phyloP scores from a whole-genome alignment of 2,113 vertebrate genomes.

The Rhombomys opimus region DNA sequence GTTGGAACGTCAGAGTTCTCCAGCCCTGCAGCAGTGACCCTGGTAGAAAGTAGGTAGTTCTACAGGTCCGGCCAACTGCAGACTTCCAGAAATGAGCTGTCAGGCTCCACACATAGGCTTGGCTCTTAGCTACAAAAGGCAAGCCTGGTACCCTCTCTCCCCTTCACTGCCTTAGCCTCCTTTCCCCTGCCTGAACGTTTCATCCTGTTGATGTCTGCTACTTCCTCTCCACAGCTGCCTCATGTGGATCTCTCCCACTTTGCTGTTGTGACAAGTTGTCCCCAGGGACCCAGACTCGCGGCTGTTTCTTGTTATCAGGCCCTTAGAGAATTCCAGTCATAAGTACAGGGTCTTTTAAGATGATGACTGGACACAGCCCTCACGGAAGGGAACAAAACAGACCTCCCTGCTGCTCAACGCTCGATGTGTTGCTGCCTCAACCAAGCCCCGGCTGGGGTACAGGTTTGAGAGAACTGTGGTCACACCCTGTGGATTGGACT shows the following conservation, averaged over 20 bases:
- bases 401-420: background rate
- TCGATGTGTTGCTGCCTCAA: background rate
- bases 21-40: background rate
- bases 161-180: background rate
- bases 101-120: background rate
- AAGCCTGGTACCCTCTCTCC: background rate
- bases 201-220: background rate
- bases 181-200: background rate
- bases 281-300: background rate
- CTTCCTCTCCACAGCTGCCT: background rate
- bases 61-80: background rate
- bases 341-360: background rate
- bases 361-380: background rate
- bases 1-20: background rate
- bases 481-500: accelerated
- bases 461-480: background rate
- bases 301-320: background rate
- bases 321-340: background rate
- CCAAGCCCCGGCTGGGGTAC: background rate
- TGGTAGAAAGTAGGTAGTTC: background rate
- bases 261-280: background rate
- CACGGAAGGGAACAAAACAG: background rate
- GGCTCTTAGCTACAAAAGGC: background rate
- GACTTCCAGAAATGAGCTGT: background rate
- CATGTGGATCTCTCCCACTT: background rate